phyloP scores from a whole-genome alignment of 2,888 invertebrate genomes.

The Leucophenga maculata region DNA sequence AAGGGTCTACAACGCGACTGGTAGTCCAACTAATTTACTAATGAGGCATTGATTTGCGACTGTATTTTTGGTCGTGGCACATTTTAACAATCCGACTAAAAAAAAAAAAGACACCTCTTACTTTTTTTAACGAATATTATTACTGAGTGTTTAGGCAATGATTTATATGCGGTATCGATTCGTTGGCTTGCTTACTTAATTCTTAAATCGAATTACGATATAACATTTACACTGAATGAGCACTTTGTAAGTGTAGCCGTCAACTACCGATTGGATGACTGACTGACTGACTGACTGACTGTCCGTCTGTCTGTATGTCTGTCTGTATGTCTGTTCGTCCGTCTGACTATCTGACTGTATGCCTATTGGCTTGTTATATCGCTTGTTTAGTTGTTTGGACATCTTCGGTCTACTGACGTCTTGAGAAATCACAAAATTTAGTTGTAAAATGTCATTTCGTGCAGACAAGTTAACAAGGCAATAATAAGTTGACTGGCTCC shows the following conservation, averaged over 20 bases:
- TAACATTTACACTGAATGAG: conserved; percentile 38
- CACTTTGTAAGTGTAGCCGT: conserved; percentile 29
- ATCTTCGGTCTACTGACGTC: conserved; percentile 39
- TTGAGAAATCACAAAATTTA: conserved; percentile 61
- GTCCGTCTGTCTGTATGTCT: conserved; percentile 41
- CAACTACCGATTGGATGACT: conserved; percentile 31
- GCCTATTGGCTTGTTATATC: conserved; percentile 29
- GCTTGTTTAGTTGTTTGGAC: conserved; percentile 6
- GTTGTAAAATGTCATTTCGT: conserved; percentile 71
- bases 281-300: conserved; percentile 19
- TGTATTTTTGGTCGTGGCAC: conserved; percentile 32
- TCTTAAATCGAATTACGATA: neutral
- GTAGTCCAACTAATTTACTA: conserved; percentile 62
- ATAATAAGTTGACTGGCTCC: conserved; percentile 63
- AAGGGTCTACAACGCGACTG: conserved; percentile 15
- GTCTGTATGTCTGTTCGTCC: conserved; percentile 30
- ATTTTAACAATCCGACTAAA: conserved; percentile 11
- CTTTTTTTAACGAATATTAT: too few species aligned
- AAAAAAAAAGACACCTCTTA: neutral
- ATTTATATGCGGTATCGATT: conserved; percentile 18
- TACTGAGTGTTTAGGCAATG: conserved; percentile 6
- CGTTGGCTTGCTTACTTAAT: neutral
- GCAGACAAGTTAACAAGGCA: conserved; percentile 67
- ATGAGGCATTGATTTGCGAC: conserved; percentile 62
- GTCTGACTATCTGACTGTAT: conserved; percentile 37